Evolutionary conservation across 2,113 vertebrate genomes (phyloP), one percentile per base, ranked within the genome.

Genomic region (Pao palembangensis): DNA sequence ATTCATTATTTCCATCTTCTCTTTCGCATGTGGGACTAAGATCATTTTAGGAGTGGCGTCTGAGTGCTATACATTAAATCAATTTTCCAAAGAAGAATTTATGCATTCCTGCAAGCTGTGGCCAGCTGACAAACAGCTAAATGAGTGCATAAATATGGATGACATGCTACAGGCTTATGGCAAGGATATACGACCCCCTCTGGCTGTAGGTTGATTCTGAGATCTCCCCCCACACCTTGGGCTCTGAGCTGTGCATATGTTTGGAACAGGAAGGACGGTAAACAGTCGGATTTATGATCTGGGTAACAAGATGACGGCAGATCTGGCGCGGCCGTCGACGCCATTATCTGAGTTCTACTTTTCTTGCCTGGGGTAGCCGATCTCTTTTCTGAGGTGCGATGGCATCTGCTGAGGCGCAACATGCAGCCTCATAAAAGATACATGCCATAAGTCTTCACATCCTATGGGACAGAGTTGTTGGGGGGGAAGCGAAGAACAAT

Each of bases 101-200:
- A 70, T 70, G 80, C 67, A 64, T 57, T 65, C 18, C 60, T 43
- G 53, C 74, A 78, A 74, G 44, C 66, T 74, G 63, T 58, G 61
- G 65, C 67, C 66, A 73, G 70, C 81, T 67, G 68, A 84, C 73
- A 80, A 83, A 85, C 79, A 76, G 50, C 66, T 79, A 78, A 85
- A 85, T 82, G 73, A 82, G 79, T 41, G 59, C 72, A 85, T 86
- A 71, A 86, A 87, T 85, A 87, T 85, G 82, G 58, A 86, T 78
- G 71, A 67, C 69, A 78, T 66, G 69, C 77, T 80, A 43, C 51
- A 65, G 81, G 82, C 81, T 82, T 51, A 58, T 61, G 66, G 73
- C 58, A 73, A 52, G 56, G 72, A 83, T 87, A 76, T 85, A 76
- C 31, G 47, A 75, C 62, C 58, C 66, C 79, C 73, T 83, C 20